Evolutionary conservation across 2,113 vertebrate species (phyloP).

Genomic region (Ursus arctos): DNA sequence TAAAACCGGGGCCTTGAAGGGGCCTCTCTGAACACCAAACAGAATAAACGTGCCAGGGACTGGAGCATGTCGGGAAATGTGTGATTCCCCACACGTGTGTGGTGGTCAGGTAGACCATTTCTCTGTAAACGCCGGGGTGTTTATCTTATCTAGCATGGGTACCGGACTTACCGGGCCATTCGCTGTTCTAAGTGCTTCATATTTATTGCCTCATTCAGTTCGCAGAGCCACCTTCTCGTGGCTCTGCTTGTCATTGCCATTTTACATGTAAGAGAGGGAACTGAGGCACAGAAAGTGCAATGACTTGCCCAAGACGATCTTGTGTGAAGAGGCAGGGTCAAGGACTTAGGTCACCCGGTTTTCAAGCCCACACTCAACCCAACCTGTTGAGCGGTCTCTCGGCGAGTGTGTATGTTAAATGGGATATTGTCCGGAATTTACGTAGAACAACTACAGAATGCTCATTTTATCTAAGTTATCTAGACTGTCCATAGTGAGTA

Average conservation of each 20-base stretch:
- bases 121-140: background rate
- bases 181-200: background rate
- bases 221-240: background rate
- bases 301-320: background rate
- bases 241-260: background rate
- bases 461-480: background rate
- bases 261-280: background rate
- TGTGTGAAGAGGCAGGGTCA: background rate
- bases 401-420: background rate
- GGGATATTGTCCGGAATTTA: background rate
- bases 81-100: background rate
- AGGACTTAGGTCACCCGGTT: background rate
- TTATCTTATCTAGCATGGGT: background rate
- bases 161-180: background rate
- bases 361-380: background rate
- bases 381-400: background rate
- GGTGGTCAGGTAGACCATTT: background rate
- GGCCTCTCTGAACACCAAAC: background rate
- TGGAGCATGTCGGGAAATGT: background rate
- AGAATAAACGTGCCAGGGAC: background rate
- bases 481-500: background rate
- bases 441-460: background rate
- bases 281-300: background rate
- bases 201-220: background rate
- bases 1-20: background rate